These are phyloP conservation scores for Habrosyne pyritoides DNA, from an alignment of 2,888 invertebrate genomes.

Conservation along the genomic window DNA sequence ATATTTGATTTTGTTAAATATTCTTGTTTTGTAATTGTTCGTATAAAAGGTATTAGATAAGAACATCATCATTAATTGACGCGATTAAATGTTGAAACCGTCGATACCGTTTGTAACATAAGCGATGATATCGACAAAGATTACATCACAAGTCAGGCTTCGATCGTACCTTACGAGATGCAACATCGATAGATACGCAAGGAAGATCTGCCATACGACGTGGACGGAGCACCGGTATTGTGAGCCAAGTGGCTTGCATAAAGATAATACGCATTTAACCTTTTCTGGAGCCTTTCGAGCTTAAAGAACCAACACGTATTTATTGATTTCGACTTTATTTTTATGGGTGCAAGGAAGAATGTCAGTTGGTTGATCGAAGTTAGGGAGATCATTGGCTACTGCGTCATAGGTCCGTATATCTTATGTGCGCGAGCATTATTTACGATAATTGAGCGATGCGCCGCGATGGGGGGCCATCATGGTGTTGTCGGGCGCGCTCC, in stretches of 20 bases:
- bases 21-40: not conserved
- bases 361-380: conserved; percentile 42
- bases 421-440: conserved; percentile 83
- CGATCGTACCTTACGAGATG: conserved; percentile 67
- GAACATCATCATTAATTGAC: conserved; percentile 5
- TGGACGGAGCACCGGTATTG: conserved; percentile 75
- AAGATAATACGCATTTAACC: conserved; percentile 81
- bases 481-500: conserved; percentile 79
- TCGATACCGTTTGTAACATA: conserved; percentile 24
- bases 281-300: conserved; percentile 58
- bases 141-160: conserved; percentile 49
- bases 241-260: conserved; percentile 82
- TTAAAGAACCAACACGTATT: conserved; percentile 46
- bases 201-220: conserved; percentile 71
- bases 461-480: conserved; percentile 83
- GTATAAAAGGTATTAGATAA: not conserved
- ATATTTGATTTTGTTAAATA: no score
- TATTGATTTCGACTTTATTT: conserved; percentile 48
- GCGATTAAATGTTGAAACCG: conserved; percentile 1
- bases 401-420: conserved; percentile 77
- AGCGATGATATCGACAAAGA: conserved; percentile 38
- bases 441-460: conserved; percentile 84
- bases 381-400: conserved; percentile 74
- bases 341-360: conserved; percentile 47
- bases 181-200: conserved; percentile 75